phyloP scores from a whole-genome alignment of 2,888 invertebrate genomes.

The Agonopterix subpropinquella region DNA sequence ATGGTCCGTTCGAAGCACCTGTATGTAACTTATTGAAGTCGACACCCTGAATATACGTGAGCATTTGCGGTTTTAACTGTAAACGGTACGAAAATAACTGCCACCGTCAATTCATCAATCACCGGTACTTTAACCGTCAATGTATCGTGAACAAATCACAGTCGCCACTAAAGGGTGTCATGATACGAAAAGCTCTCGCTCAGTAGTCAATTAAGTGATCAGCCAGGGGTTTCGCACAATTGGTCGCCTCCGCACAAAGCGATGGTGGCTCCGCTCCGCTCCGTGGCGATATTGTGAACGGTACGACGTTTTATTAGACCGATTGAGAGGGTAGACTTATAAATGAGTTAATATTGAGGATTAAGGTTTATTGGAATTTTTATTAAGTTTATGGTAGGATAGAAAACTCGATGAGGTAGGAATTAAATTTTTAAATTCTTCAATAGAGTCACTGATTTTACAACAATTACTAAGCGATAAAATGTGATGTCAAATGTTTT shows the following conservation, averaged over 20 bases:
- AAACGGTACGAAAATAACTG: no score
- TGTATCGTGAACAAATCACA: constrained; percentile 18
- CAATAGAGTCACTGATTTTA: no score
- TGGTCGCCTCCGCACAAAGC: constrained; percentile 70
- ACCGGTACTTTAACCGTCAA: constrained; percentile 12
- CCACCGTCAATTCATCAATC: no score
- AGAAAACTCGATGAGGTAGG: no score
- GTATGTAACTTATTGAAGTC: no score
- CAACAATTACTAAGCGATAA: no score
- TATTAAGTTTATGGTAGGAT: no score
- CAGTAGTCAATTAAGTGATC: constrained; percentile 69
- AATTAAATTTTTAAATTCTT: no score
- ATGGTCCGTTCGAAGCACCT: no score
- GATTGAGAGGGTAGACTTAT: constrained; percentile 48
- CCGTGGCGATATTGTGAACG: constrained; percentile 36
- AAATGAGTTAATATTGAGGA: constrained; percentile 23
- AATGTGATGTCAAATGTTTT: no score
- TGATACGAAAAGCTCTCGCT: constrained; percentile 27
- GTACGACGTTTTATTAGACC: constrained; percentile 49
- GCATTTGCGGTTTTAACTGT: no score
- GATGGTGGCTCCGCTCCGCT: constrained; percentile 42
- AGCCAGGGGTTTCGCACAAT: constrained; percentile 70
- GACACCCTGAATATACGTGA: no score
- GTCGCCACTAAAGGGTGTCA: constrained; percentile 14
- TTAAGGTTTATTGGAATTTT: constrained; percentile 7